A percentile compares a stretch with the other conserved stretches of the same genome.
Conservation (phyloP, 1,140 invertebrate species). For the Rhysida immarginata region DNA sequence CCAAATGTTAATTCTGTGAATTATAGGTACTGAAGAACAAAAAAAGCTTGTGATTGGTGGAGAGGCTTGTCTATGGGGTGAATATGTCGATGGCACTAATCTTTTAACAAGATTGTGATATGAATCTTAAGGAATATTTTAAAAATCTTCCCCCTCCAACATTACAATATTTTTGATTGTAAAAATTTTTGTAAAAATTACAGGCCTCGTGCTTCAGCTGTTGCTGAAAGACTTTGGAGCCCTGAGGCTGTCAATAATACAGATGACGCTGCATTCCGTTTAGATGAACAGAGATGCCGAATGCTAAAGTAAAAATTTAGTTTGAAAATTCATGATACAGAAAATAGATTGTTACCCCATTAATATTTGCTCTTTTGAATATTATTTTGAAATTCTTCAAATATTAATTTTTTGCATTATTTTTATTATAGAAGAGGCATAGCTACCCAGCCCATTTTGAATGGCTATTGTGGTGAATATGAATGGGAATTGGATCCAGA, state of each 20-base stretch:
- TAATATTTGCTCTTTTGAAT: too few species aligned
- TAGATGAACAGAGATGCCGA: constrained; percentile 6
- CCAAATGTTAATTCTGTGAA: too few species aligned
- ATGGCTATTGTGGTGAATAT: constrained; percentile 28
- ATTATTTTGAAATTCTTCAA: too few species aligned
- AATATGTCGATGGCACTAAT: constrained; percentile 30
- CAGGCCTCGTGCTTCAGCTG: constrained; percentile 59
- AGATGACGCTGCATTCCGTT: constrained; percentile 34
- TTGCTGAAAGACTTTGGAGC: constrained; percentile 73
- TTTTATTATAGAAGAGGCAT: constrained; percentile 22
- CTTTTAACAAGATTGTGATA: constrained; percentile 41
- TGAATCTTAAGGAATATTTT: too few species aligned
- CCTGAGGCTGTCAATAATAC: constrained; percentile 32
- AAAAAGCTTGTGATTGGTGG: constrained; percentile 25
- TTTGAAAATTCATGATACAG: too few species aligned
- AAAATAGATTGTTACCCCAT: too few species aligned
- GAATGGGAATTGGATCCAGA: constrained; percentile 21
- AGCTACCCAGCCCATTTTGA: constrained; percentile 24
- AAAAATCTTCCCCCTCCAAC: too few species aligned
- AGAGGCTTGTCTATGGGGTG: constrained; percentile 28
- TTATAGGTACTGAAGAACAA: constrained; percentile 14
- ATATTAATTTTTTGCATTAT: too few species aligned
- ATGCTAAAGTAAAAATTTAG: constrained; percentile 6
- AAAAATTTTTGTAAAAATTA: too few species aligned
- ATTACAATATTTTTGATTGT: too few species aligned